Conservation (phyloP, 2,113 vertebrate genomes). For the Tachysurus vachellii region DNA sequence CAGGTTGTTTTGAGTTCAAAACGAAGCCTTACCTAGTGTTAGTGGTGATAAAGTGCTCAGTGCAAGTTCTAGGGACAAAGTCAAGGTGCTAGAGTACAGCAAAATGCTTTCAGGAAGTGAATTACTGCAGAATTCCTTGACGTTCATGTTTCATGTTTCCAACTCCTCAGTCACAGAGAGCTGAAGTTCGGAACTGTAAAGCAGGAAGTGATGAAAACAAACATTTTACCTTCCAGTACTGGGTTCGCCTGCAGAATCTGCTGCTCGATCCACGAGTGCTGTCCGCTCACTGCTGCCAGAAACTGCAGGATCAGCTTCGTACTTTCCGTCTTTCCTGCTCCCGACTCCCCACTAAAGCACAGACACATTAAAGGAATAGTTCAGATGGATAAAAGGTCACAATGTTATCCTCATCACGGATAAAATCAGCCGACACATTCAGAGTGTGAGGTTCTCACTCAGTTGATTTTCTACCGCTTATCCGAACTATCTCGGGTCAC, state of each 20-base stretch:
- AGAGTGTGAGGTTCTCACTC: background rate
- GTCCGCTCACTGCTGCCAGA: constrained; percentile 85
- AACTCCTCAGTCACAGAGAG: background rate
- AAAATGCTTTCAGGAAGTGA: background rate
- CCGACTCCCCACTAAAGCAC: constrained; percentile 86
- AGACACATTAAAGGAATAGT: background rate
- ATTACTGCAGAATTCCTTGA: background rate
- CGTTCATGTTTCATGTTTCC: background rate
- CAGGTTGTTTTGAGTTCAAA: too few species aligned
- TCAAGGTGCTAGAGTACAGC: background rate
- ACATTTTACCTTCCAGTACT: constrained; percentile 84
- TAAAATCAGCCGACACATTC: background rate
- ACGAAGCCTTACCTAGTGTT: too few species aligned
- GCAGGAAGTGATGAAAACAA: background rate
- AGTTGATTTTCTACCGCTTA: background rate
- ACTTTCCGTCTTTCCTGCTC: constrained; percentile 94
- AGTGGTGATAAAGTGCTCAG: too few species aligned
- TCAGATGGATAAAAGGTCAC: background rate
- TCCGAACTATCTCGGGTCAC: too few species aligned
- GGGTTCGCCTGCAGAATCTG: constrained; percentile 94
- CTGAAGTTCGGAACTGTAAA: background rate
- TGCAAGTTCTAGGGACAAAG: background rate
- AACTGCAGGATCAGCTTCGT: constrained; percentile 93
- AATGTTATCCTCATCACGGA: background rate
- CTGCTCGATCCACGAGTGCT: constrained; percentile 87